Evolutionary conservation across 2,113 vertebrate genomes (phyloP).

Genomic region (Dipodomys merriami): DNA sequence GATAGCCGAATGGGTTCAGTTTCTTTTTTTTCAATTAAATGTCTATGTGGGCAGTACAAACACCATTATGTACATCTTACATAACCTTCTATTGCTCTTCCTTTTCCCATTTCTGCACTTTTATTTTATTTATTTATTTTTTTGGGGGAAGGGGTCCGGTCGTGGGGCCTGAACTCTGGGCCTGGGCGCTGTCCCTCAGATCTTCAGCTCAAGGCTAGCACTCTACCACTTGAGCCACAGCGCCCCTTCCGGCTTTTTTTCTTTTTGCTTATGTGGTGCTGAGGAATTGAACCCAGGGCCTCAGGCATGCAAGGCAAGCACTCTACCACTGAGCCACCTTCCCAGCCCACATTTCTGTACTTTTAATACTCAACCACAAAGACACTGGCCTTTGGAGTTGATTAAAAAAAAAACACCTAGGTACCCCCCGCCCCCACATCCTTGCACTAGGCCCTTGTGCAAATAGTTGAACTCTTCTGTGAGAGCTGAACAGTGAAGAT

Average conservation of each 20-base stretch:
- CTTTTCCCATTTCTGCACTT: background rate
- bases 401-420: background rate
- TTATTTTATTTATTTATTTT: background rate
- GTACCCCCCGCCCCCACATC: background rate
- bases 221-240: no score
- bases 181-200: no score
- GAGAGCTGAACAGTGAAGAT: background rate
- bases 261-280: no score
- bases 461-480: background rate
- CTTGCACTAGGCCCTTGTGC: background rate
- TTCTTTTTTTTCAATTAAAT: conserved; percentile 57
- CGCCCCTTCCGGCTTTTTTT: no score
- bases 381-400: background rate
- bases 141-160: no score
- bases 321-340: no score
- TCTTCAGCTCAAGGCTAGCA: no score
- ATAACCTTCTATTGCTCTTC: conserved; percentile 41
- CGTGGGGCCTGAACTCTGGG: no score
- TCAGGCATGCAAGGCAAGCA: no score
- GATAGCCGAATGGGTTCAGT: conserved; percentile 17
- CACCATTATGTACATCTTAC: conserved; percentile 11
- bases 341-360: background rate
- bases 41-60: conserved; percentile 30
- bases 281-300: no score
- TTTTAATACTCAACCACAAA: conserved; percentile 15